Evolutionary conservation across 2,113 vertebrate species (phyloP).

Genomic region (Ailuropoda melanoleuca): DNA sequence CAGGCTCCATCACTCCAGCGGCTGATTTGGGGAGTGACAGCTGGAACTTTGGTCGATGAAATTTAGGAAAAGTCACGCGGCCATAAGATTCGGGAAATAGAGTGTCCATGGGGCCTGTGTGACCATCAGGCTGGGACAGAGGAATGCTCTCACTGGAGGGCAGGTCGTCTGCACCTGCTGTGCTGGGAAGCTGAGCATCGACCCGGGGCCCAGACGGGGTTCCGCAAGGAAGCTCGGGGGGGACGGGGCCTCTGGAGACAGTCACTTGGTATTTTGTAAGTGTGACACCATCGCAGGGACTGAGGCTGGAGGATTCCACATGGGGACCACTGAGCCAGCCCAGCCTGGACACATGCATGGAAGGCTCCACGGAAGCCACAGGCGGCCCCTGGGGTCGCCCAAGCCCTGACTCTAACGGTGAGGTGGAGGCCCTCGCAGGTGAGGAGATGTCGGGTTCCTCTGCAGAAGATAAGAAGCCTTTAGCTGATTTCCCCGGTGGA

Average conservation of each 20-base stretch:
- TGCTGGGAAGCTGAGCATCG: fast-evolving
- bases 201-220: fast-evolving
- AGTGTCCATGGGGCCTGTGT: neutral
- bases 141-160: neutral
- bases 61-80: conserved; percentile 71
- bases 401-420: fast-evolving
- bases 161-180: fast-evolving
- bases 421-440: fast-evolving
- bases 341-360: fast-evolving
- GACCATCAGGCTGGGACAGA: neutral
- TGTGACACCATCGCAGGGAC: fast-evolving
- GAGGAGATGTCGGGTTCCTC: fast-evolving
- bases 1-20: fast-evolving
- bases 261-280: neutral
- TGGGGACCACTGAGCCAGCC: fast-evolving
- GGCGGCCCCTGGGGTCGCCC: fast-evolving
- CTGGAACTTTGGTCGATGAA: conserved; percentile 79
- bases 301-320: fast-evolving
- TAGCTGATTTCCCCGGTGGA: conserved; percentile 2
- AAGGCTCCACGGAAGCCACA: fast-evolving
- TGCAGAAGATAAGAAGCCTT: fast-evolving
- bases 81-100: neutral
- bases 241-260: fast-evolving
- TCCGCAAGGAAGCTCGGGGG: fast-evolving
- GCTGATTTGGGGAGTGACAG: conserved; percentile 52